Evolutionary conservation across 2,113 vertebrate species (phyloP).

Genomic region (Laterallus jamaicensis): DNA sequence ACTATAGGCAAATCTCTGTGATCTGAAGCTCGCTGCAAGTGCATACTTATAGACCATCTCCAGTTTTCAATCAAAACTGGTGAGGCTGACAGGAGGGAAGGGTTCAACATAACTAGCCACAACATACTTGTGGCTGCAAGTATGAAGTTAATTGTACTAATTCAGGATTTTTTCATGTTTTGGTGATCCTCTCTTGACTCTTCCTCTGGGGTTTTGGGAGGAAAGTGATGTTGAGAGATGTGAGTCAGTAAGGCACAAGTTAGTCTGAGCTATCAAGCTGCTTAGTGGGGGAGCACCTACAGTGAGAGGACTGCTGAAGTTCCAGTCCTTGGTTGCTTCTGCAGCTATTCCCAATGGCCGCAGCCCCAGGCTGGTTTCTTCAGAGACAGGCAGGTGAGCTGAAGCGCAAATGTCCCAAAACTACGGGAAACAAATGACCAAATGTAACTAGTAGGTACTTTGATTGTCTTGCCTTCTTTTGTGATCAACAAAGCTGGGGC

Average conservation of each 20-base stretch:
- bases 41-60: background rate
- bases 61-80: background rate
- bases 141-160: background rate
- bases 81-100: background rate
- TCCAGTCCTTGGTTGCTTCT: background rate
- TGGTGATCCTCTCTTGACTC: background rate
- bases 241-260: background rate
- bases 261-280: background rate
- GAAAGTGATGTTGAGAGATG: background rate
- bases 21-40: background rate
- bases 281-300: background rate
- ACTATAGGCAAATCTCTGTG: background rate
- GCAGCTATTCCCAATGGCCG: background rate
- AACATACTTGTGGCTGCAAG: background rate
- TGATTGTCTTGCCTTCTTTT: background rate
- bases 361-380: background rate
- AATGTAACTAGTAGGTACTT: background rate
- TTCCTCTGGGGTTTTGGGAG: background rate
- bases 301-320: background rate
- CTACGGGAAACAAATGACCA: background rate
- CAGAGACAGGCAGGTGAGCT: slow-evolving; percentile 28
- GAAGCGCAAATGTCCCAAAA: background rate
- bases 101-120: background rate
- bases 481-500: background rate
- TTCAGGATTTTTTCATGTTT: background rate